Evolutionary conservation across 2,113 vertebrate genomes (phyloP), one percentile per base, ranked within the genome.

Genomic region (Isurus oxyrinchus): DNA sequence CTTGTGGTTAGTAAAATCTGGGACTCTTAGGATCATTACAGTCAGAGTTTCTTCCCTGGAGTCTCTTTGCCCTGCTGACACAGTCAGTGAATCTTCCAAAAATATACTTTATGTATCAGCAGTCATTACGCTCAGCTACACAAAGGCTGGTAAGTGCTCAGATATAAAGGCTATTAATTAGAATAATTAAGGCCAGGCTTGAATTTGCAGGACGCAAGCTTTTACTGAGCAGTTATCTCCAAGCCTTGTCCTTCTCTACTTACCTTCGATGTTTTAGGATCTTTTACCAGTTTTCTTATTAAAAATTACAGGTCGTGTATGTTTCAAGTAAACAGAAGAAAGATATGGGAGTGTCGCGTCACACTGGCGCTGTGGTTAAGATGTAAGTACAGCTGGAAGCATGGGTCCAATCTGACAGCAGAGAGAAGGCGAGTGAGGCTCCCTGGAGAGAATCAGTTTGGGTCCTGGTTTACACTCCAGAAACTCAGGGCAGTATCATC

Each of bases 101-200:
- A 97, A 97, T 96, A 97, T 79, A 96, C 96, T 97, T 96, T 72
- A 96, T 96, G 96, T 97, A 97, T 96, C 96, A 97, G 97, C 96
- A 97, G 97, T 97, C 97, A 97, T 96, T 97, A 98, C 97, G 96
- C 98, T 97, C 97, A 97, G 97, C 97, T 96, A 94, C 96, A 97
- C 96, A 97, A 96, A 97, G 66, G 61, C 96, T 96, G 97, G 19
- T 97, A 97, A 97, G 97, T 98, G 98, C 97, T 97, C 96, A 96
- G 97, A 98, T 98, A 98, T 98, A 98, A 97, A 86, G 97, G 97
- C 98, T 98, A 98, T 99, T 99, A 99, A 99, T 99, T 99, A 99
- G 98, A 97, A 97, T 98, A 98, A 99, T 98, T 98, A 99, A 98
- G 98, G 98, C 98, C 98, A 97, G 98, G 98, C 97, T 98, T 98